A percentile compares a stretch with the other conserved stretches of the same genome.
These are phyloP conservation scores for Rousettus leschenaultii DNA, from an alignment of 2,113 vertebrate species.

Conservation along the genomic window DNA sequence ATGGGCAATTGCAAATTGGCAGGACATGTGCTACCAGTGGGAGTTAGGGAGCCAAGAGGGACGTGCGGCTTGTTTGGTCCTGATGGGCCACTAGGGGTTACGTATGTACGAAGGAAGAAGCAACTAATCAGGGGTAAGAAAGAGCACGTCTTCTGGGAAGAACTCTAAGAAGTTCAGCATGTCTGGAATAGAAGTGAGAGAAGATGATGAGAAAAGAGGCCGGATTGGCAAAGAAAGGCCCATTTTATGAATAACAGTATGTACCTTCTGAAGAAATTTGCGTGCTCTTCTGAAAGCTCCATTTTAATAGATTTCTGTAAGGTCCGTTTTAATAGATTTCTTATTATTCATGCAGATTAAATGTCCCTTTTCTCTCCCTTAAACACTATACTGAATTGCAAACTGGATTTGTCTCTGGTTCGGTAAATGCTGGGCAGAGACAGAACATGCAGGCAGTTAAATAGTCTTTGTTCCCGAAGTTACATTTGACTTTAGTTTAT, in stretches of 20 bases:
- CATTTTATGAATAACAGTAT: not conserved
- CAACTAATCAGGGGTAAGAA: not conserved
- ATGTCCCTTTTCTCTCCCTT: not conserved
- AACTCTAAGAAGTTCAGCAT: not conserved
- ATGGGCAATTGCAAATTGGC: not conserved
- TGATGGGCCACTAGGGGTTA: not conserved
- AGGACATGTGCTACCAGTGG: too few species aligned
- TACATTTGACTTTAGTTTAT: not conserved
- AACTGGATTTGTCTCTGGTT: not conserved
- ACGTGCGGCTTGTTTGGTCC: not conserved
- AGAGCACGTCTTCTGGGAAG: not conserved
- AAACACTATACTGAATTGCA: not conserved
- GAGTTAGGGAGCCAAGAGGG: not conserved
- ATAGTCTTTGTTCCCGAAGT: not conserved
- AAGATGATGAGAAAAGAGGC: not conserved
- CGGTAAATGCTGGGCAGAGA: not conserved
- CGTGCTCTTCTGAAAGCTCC: not conserved
- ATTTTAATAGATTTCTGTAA: not conserved
- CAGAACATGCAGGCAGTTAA: not conserved
- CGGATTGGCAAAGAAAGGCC: not conserved
- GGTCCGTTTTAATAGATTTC: not conserved
- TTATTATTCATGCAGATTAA: not conserved
- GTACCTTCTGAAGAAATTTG: not conserved
- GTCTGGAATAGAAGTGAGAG: not conserved
- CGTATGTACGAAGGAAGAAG: not conserved